Evolutionary conservation across 2,113 vertebrate species (phyloP), one percentile per base, ranked within the genome.

Genomic region (Donacobius atricapilla): DNA sequence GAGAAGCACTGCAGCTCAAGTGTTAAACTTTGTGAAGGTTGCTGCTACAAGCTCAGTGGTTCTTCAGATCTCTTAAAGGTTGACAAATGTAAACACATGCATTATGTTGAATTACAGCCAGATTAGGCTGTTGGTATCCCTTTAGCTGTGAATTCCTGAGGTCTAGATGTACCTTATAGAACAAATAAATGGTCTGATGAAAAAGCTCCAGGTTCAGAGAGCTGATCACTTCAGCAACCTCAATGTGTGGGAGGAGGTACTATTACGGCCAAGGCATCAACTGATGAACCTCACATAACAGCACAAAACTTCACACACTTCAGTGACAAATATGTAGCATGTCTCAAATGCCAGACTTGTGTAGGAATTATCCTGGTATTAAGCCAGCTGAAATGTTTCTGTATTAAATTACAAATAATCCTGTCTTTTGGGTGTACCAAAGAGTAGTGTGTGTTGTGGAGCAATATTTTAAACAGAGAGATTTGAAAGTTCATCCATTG

Each of bases 371-470:
- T 47, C 44, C 40, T 61, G 58, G 42, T 91, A 77, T 89, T 95
- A 89, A 77, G 87, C 91, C 64, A 96, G 94, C 91, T 96, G 94
- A 95, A 94, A 92, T 87, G 33, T 93, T 94, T 87, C 84, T 71
- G 25, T 96, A 94, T 94, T 96, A 79, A 87, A 93, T 97, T 95
- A 93, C 96, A 95, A 89, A 87, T 85, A 94, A 45, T 75, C 39
- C 78, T 66, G 39, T 73, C 63, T 90, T 73, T 79, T 75, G 37
- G n/a, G 64, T 37, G 18, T 87, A 57, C n/a, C 12, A 11, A 40
- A 73, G 75, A 54, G 23, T 70, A 66, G 22, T 3, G 1, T 40
- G 37, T 54, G 11, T 50, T 87, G 35, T 75, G 64, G 45, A 93
- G 19, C 18, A 57, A 1, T 78, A 75, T 50, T 91, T 95, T 78